Percentiles rank a stretch among this genome's conserved stretches.
Evolutionary conservation across 1,140 invertebrate genomes (phyloP).

Genomic region (Ceratina australensis): DNA sequence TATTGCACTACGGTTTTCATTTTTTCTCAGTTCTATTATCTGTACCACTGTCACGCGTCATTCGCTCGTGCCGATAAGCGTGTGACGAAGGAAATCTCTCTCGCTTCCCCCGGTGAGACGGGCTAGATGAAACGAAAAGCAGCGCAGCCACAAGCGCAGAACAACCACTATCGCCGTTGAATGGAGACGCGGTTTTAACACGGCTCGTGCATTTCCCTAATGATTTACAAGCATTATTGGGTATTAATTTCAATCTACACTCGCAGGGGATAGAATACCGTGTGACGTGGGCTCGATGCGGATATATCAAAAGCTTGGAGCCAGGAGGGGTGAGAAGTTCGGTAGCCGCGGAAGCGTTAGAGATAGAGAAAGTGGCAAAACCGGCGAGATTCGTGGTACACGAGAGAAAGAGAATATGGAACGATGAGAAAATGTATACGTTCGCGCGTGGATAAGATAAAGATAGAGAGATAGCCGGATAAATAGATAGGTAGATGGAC

Average conservation of each 20-base stretch:
- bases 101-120: background rate
- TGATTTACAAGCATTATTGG: conserved; percentile 79
- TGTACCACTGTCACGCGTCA: too few relatives aligned
- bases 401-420: conserved; percentile 36
- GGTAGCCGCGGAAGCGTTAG: conserved; percentile 25
- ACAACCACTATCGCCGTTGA: conserved; percentile 57
- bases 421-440: conserved; percentile 30
- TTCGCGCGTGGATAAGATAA: conserved; percentile 22
- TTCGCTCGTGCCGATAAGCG: background rate
- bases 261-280: conserved; percentile 66
- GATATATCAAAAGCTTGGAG: conserved; percentile 40
- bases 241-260: conserved; percentile 79
- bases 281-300: conserved; percentile 62
- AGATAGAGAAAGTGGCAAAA: conserved; percentile 27
- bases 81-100: background rate
- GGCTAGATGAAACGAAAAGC: conserved; percentile 61
- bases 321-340: conserved; percentile 1
- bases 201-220: conserved; percentile 71
- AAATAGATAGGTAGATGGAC: background rate
- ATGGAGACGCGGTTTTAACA: conserved; percentile 70
- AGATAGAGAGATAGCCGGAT: background rate
- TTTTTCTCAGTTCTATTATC: too few relatives aligned
- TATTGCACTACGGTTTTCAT: too few relatives aligned
- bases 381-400: conserved; percentile 1
- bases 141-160: conserved; percentile 67